phyloP scores from a whole-genome alignment of 2,888 invertebrate genomes.

The Leptura quadrifasciata region DNA sequence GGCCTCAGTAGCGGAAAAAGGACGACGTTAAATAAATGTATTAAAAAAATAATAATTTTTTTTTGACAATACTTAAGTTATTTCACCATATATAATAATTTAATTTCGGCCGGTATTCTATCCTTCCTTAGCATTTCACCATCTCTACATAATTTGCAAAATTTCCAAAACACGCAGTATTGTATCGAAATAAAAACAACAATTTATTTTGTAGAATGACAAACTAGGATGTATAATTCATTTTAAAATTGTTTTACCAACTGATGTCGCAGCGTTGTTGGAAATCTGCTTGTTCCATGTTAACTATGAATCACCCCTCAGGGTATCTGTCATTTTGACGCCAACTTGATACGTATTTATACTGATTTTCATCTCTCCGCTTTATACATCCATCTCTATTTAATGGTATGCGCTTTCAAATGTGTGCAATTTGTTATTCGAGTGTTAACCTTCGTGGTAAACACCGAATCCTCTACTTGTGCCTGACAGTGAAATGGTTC shows the following conservation, averaged over 20 bases:
- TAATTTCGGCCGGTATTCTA: too few species aligned
- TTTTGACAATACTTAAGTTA: too few species aligned
- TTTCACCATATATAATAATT: too few species aligned
- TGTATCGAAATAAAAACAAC: neutral
- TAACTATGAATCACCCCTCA: conserved; percentile 58
- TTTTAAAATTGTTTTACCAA: conserved; percentile 26
- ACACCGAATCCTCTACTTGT: conserved; percentile 33
- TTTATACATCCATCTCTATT: conserved; percentile 44
- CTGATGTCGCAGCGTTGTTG: conserved; percentile 33
- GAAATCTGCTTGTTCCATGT: conserved; percentile 54
- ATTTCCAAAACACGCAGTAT: neutral
- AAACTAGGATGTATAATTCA: conserved; percentile 14
- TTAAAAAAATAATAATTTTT: too few species aligned
- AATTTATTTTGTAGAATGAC: conserved; percentile 3
- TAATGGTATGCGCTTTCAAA: conserved; percentile 38
- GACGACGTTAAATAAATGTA: too few species aligned
- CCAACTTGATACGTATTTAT: conserved; percentile 57
- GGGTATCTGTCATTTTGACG: conserved; percentile 60
- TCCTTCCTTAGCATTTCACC: too few species aligned
- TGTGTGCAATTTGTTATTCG: conserved; percentile 42
- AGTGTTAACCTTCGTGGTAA: conserved; percentile 44
- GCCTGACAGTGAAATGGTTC: conserved; percentile 43
- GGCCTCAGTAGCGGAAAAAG: too few species aligned
- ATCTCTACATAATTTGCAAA: too few species aligned
- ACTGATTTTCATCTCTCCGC: conserved; percentile 54